These are phyloP conservation scores for Philhelius pedissequus DNA, from an alignment of 2,888 invertebrate species.

Conservation along the genomic window DNA sequence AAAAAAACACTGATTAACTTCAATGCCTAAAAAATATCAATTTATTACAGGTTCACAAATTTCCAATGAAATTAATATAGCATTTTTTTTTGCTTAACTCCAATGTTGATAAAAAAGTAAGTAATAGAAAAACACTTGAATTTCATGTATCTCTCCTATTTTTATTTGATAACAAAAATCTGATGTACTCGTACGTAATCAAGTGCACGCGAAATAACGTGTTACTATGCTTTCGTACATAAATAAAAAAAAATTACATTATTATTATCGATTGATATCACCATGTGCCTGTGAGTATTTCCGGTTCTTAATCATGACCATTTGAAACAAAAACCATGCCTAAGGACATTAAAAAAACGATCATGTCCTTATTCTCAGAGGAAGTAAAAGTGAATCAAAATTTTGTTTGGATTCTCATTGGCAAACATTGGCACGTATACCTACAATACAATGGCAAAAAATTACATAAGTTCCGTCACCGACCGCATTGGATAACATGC, in stretches of 20 bases:
- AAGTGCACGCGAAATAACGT: constrained; percentile 42
- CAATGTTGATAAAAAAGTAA: not conserved
- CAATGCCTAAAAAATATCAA: not conserved
- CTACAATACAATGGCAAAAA: not conserved
- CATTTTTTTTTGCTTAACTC: not conserved
- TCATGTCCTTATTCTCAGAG: constrained; percentile 48
- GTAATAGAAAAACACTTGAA: not conserved
- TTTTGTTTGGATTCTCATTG: constrained; percentile 35
- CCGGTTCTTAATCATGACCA: constrained; percentile 8
- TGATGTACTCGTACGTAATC: constrained; percentile 34
- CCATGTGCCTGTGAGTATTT: constrained; percentile 13
- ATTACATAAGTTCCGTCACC: not conserved
- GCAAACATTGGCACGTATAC: constrained; percentile 50
- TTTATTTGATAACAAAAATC: constrained; percentile 1
- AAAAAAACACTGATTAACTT: not conserved
- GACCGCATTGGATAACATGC: not conserved
- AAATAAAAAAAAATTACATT: not conserved
- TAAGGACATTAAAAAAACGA: constrained; percentile 48
- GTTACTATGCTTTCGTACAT: not conserved
- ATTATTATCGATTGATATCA: too few species aligned
- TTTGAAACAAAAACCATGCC: not conserved
- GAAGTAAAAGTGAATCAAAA: constrained; percentile 45
- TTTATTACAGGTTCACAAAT: not conserved
- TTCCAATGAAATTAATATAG: not conserved
- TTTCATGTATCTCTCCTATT: constrained; percentile 18